A percentile compares a stretch with the other conserved stretches of the same genome.
phyloP scores from a whole-genome alignment of 2,888 invertebrate genomes.

The Drosophila neotestacea region DNA sequence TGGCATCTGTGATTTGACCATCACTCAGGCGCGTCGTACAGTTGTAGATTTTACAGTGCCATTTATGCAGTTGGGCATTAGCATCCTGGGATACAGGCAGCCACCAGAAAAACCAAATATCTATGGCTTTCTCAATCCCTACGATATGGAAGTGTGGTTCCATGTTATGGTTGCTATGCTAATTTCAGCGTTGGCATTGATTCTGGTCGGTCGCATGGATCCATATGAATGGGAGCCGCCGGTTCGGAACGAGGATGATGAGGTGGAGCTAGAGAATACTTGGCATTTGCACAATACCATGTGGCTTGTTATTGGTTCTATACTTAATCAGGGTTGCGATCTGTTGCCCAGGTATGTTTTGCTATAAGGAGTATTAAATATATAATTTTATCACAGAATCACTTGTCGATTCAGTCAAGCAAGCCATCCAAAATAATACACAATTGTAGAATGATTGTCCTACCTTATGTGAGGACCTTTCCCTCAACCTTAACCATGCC shows the following conservation, averaged over 20 bases:
- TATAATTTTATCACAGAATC: no score
- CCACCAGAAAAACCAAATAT: constrained; percentile 91
- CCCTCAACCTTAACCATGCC: no score
- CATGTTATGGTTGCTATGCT: constrained; percentile 94
- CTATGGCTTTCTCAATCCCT: constrained; percentile 95
- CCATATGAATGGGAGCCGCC: constrained; percentile 94
- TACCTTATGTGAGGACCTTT: no score
- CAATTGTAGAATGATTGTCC: no score
- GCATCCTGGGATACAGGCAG: constrained; percentile 92
- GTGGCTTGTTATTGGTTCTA: constrained; percentile 96
- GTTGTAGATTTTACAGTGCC: constrained; percentile 98
- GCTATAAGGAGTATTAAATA: neutral
- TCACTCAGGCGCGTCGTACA: constrained; percentile 95
- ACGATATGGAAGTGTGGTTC: constrained; percentile 94
- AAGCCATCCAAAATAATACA: no score
- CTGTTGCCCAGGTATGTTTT: constrained; percentile 91
- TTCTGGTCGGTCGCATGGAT: constrained; percentile 88
- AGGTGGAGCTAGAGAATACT: constrained; percentile 94
- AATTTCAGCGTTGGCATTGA: constrained; percentile 92
- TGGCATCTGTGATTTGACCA: constrained; percentile 98
- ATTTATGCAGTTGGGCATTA: constrained; percentile 98
- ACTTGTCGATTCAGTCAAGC: no score
- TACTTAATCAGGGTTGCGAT: constrained; percentile 97
- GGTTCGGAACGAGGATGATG: constrained; percentile 93
- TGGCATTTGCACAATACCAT: constrained; percentile 95